These are phyloP conservation scores for Macroteleia sp. DNA, from an alignment of 2,888 invertebrate genomes.

Conservation along the genomic window DNA sequence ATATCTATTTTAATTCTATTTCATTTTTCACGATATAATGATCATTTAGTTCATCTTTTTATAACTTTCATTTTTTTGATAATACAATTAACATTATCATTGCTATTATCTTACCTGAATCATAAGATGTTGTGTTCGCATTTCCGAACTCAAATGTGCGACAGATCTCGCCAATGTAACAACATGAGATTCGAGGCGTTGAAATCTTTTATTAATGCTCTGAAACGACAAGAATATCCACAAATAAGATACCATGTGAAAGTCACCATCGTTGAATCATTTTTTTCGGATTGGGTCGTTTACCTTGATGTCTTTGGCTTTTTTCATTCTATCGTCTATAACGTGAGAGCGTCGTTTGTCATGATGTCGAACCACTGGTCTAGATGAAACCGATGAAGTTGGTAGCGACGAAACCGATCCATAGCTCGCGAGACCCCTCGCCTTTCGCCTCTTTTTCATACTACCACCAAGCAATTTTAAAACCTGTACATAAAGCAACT, in stretches of 20 bases:
- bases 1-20: no score
- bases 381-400: slow-evolving; percentile 92
- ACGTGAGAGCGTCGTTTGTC: slow-evolving; percentile 87
- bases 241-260: background rate
- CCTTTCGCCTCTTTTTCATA: slow-evolving; percentile 85
- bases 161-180: slow-evolving; percentile 95
- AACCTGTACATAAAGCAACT: slow-evolving; percentile 81
- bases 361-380: slow-evolving; percentile 86
- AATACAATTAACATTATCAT: background rate
- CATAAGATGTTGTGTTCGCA: slow-evolving; percentile 94
- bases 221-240: slow-evolving; percentile 77
- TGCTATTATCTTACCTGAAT: slow-evolving; percentile 87
- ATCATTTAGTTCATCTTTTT: no score
- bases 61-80: background rate
- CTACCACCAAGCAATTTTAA: slow-evolving; percentile 86
- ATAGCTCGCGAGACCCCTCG: slow-evolving; percentile 85
- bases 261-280: background rate
- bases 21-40: no score
- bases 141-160: slow-evolving; percentile 95
- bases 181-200: slow-evolving; percentile 94
- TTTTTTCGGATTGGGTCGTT: slow-evolving; percentile 30
- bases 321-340: slow-evolving; percentile 89
- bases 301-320: slow-evolving; percentile 89
- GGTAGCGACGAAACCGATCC: slow-evolving; percentile 93
- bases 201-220: slow-evolving; percentile 94